Percentiles rank a stretch among this genome's conserved stretches.
These are phyloP conservation scores for Peucedramus taeniatus DNA, from an alignment of 2,113 vertebrate genomes.

Conservation along the genomic window DNA sequence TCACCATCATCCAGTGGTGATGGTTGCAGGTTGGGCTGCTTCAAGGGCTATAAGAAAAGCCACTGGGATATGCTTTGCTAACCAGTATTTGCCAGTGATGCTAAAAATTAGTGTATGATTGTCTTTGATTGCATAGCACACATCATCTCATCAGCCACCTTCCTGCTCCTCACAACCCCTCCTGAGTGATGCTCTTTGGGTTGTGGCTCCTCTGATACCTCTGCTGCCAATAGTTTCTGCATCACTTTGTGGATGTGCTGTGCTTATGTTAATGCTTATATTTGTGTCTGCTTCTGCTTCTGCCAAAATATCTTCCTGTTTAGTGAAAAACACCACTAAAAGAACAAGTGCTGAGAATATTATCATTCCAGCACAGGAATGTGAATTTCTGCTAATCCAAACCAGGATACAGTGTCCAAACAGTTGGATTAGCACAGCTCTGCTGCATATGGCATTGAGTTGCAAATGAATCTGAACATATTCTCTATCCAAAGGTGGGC, in stretches of 20 bases:
- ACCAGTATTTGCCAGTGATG: neutral
- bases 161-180: neutral
- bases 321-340: neutral
- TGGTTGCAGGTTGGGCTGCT: neutral
- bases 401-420: neutral
- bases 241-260: neutral
- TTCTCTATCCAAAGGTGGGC: neutral
- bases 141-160: neutral
- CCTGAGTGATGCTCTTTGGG: rapidly evolving
- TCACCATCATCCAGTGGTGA: neutral
- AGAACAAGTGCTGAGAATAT: neutral
- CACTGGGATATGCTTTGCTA: neutral
- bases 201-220: neutral
- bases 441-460: neutral
- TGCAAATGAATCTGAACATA: neutral
- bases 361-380: neutral
- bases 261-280: neutral
- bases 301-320: neutral
- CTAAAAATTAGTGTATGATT: neutral
- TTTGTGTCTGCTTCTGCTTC: neutral
- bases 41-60: neutral
- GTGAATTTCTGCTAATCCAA: neutral
- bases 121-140: neutral
- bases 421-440: neutral
- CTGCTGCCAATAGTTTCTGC: neutral